These are phyloP conservation scores for Hypena proboscidalis DNA, from an alignment of 2,888 invertebrate species.

Conservation along the genomic window DNA sequence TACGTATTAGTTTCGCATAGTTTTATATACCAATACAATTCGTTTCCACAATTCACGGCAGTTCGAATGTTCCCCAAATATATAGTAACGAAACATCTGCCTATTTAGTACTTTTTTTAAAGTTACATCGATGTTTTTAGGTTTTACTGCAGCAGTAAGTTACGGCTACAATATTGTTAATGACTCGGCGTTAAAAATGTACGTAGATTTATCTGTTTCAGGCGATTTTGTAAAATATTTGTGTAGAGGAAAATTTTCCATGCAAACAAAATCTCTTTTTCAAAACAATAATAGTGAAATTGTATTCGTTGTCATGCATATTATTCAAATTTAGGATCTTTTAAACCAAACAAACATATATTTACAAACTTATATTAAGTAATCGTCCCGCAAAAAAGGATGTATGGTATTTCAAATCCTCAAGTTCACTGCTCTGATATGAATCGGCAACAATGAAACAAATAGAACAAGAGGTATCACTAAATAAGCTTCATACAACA, in stretches of 20 bases:
- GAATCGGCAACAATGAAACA: slow-evolving; percentile 27
- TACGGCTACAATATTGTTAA: background rate
- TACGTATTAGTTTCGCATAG: slow-evolving; percentile 26
- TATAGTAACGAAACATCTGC: background rate
- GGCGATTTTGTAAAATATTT: too few species aligned
- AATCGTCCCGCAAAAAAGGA: background rate
- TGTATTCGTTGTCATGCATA: too few species aligned
- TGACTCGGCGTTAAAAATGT: too few species aligned
- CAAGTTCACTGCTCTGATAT: slow-evolving; percentile 14
- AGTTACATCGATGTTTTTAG: background rate
- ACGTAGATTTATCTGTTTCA: background rate
- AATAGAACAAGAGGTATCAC: slow-evolving; percentile 32
- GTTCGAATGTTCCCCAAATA: slow-evolving; percentile 4
- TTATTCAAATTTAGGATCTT: too few species aligned
- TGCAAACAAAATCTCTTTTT: too few species aligned
- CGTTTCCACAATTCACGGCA: background rate
- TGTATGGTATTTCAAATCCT: background rate
- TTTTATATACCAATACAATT: slow-evolving; percentile 9
- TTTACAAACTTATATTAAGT: too few species aligned
- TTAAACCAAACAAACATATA: too few species aligned
- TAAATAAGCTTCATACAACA: slow-evolving; percentile 48
- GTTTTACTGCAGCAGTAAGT: background rate
- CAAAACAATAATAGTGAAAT: too few species aligned
- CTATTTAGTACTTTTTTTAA: slow-evolving; percentile 1
- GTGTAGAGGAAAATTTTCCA: too few species aligned